These are phyloP conservation scores for Eleginops maclovinus DNA, from an alignment of 2,113 vertebrate genomes.

Conservation along the genomic window DNA sequence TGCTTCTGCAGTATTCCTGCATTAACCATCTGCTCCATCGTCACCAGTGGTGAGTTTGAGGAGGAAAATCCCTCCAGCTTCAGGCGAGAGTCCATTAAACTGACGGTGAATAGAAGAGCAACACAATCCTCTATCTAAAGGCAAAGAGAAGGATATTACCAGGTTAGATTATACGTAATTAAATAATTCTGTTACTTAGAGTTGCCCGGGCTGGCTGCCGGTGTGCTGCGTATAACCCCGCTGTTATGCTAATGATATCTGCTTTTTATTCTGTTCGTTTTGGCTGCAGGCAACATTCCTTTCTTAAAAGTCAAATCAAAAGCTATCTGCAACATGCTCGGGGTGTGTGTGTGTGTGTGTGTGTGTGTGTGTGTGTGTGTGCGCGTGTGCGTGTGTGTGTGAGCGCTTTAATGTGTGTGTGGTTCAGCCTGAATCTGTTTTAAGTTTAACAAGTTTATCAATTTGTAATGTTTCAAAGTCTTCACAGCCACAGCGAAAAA, in stretches of 20 bases:
- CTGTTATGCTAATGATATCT: background rate
- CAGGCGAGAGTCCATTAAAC: slow-evolving; percentile 20
- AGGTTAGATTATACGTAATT: background rate
- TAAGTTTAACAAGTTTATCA: background rate
- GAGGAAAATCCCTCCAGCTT: slow-evolving; percentile 17
- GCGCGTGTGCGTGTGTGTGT: background rate
- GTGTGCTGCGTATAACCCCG: background rate
- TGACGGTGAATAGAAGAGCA: background rate
- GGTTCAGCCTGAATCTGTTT: background rate
- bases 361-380: background rate
- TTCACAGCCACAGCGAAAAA: background rate
- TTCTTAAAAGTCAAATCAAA: slow-evolving; percentile 6
- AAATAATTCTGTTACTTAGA: background rate
- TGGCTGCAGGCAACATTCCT: background rate
- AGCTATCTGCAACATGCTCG: background rate
- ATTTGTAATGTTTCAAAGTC: slow-evolving; percentile 4
- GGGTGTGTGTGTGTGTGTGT: background rate
- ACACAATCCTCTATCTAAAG: background rate
- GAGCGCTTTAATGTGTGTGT: too few species aligned
- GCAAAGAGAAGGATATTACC: background rate
- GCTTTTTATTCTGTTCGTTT: background rate
- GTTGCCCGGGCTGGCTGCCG: background rate
- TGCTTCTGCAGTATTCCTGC: slow-evolving; percentile 31
- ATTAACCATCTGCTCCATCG: slow-evolving; percentile 35
- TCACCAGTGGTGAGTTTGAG: slow-evolving; percentile 18